phyloP scores from a whole-genome alignment of 2,888 invertebrate genomes.

The Amiota minor region DNA sequence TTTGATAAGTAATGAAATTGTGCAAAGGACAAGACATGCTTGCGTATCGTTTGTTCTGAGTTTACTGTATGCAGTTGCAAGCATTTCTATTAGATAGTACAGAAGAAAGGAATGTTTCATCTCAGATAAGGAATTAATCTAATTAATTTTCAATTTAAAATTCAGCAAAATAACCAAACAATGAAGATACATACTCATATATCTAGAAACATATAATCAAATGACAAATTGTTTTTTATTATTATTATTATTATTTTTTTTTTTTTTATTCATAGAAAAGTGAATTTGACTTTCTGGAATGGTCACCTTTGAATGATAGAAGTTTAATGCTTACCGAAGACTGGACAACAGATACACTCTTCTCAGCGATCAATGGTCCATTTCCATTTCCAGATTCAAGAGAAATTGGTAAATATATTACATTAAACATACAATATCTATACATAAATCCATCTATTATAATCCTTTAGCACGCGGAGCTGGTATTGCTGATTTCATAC shows the following conservation, averaged over 20 bases:
- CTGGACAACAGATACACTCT: constrained; percentile 89
- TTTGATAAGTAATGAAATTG: constrained; percentile 6
- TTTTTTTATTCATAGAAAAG: constrained; percentile 63
- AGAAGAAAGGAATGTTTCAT: too few relatives aligned
- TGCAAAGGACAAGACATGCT: neutral
- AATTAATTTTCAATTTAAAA: too few relatives aligned
- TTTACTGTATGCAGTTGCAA: neutral
- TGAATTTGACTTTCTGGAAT: constrained; percentile 73
- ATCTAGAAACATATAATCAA: too few relatives aligned
- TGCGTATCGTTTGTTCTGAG: neutral
- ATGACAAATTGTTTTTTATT: too few relatives aligned
- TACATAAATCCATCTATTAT: neutral
- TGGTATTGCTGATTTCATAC: constrained; percentile 95
- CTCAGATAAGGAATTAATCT: too few relatives aligned
- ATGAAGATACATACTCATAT: too few relatives aligned
- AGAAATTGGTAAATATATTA: constrained; percentile 85
- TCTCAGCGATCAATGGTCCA: constrained; percentile 86
- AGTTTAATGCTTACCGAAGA: constrained; percentile 71
- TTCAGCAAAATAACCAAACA: too few relatives aligned
- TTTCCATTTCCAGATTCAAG: constrained; percentile 97
- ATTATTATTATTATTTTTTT: too few relatives aligned
- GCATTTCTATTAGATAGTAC: too few relatives aligned
- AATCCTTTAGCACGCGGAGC: constrained; percentile 78
- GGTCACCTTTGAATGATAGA: constrained; percentile 72
- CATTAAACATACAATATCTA: neutral